Base-by-base conservation (phyloP, 2,113 vertebrate genomes). In the Butastur rufipennis region DNA sequence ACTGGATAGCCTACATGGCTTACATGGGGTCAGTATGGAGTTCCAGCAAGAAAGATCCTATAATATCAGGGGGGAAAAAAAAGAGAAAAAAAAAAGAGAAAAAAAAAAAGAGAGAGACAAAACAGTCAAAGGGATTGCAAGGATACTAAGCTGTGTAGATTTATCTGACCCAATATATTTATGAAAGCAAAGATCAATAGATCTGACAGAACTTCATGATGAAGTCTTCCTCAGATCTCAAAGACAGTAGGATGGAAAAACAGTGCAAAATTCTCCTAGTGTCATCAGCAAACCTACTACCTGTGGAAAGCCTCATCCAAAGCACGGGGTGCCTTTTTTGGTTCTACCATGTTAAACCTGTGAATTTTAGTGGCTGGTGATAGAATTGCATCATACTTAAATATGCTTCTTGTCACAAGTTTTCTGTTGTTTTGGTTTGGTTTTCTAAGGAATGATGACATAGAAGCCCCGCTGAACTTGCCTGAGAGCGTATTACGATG, bases 381-480 rank as follows among this genome's bases (percentile, higher is more conserved):
- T 73, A 80, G 65, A 56, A 65, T 2, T 65, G 13, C 52, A 53
- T 26, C 77, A 63, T 43, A 25, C 23, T 90, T 42, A 93, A 96
- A 96, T 85, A 81, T 96, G 95, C 20, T 95, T 56, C 73, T 94
- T 95, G 84, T 96, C 87, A 96, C 56, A 75, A 84, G 34, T 63
- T 80, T 86, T 75, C 78, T 71, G n/a, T 45, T 81, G 42, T 8
- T 84, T 47, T n/a, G 48, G 2, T 42, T 84, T 58, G 16, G 15
- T 59, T 92, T 90, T 72, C 72, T 79, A 86, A 93, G 63, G 40
- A 72, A n/a, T 40, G 48, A 72, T 82, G 95, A 94, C 91, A 91
- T 31, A 25, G 42, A 56, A 67, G n/a, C 61, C 62, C 81, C 10
- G 34, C 74, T 80, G 87, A 95, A 38, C 36, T 68, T 72, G 89